Conservation (phyloP, 1,140 invertebrate genomes). For the Parapsyche elsis region DNA sequence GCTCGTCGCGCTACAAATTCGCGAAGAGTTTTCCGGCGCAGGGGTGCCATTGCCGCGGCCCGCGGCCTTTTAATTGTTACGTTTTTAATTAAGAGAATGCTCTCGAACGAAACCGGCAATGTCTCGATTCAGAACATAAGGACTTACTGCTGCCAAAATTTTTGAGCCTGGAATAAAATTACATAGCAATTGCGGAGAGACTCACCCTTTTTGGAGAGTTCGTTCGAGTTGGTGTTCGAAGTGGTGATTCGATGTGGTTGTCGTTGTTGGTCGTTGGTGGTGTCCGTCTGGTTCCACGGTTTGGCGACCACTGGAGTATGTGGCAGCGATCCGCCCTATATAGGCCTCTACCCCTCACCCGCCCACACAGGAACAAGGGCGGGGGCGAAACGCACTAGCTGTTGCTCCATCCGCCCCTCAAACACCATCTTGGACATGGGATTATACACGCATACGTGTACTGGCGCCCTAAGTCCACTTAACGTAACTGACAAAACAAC, state of each 20-base stretch:
- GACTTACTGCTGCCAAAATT: too few relatives aligned
- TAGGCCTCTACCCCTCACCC: neutral
- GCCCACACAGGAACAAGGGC: slow-evolving; percentile 15
- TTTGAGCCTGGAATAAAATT: neutral
- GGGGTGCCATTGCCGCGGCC: too few relatives aligned
- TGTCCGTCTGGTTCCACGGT: slow-evolving; percentile 20
- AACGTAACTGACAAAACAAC: too few relatives aligned
- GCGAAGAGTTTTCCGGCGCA: too few relatives aligned
- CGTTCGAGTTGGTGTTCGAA: neutral
- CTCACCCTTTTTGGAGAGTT: neutral
- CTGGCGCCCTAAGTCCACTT: too few relatives aligned
- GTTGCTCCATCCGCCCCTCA: slow-evolving; percentile 2
- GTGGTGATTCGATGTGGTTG: neutral
- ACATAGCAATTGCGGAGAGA: neutral
- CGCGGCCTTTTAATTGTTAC: neutral
- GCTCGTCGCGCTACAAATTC: too few relatives aligned
- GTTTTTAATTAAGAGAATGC: slow-evolving; percentile 3
- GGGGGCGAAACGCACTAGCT: slow-evolving; percentile 14
- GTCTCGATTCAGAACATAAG: too few relatives aligned
- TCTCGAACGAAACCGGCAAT: neutral
- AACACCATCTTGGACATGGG: neutral
- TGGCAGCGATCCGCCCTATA: slow-evolving; percentile 5
- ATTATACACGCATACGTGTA: neutral
- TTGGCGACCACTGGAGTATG: slow-evolving; percentile 37
- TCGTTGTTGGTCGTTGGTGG: neutral